A percentile compares a stretch with the other conserved stretches of the same genome.
Conservation (phyloP, 2,113 vertebrate species). For the Pteruthius melanotis region DNA sequence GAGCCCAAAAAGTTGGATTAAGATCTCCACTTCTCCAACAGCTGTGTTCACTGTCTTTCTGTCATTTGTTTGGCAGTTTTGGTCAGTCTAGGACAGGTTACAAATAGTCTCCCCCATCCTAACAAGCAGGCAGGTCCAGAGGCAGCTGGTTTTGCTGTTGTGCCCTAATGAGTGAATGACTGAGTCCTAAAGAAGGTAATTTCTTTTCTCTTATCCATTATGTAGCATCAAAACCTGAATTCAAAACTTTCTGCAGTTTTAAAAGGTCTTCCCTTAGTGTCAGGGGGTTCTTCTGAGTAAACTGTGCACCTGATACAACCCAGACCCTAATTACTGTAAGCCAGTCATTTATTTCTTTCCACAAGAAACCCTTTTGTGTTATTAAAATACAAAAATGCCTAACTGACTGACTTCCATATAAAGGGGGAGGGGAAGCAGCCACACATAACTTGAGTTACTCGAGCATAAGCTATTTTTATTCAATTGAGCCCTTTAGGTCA, state of each 20-base stretch:
- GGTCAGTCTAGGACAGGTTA: background rate
- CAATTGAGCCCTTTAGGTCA: conserved; percentile 66
- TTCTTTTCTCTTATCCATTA: conserved; percentile 7
- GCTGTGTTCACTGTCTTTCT: background rate
- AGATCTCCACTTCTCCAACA: background rate
- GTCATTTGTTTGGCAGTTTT: background rate
- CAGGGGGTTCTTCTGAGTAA: background rate
- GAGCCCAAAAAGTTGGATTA: background rate
- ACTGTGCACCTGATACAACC: background rate
- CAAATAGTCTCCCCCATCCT: background rate
- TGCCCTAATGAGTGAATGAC: background rate
- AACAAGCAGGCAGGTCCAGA: background rate
- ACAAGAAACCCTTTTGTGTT: background rate
- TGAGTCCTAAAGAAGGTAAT: background rate
- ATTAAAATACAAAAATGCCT: conserved; percentile 32
- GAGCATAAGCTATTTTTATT: conserved; percentile 69
- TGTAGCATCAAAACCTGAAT: background rate
- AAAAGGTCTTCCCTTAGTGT: background rate
- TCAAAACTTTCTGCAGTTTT: background rate
- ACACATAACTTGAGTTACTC: conserved; percentile 49
- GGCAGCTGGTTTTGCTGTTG: background rate
- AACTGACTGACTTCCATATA: conserved; percentile 34
- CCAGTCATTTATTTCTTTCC: background rate
- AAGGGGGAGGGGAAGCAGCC: background rate
- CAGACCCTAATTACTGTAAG: background rate